Percentiles rank a stretch among this genome's conserved stretches.
These are phyloP conservation scores for Typhlomys cinereus DNA, from an alignment of 2,113 vertebrate genomes.

Conservation along the genomic window DNA sequence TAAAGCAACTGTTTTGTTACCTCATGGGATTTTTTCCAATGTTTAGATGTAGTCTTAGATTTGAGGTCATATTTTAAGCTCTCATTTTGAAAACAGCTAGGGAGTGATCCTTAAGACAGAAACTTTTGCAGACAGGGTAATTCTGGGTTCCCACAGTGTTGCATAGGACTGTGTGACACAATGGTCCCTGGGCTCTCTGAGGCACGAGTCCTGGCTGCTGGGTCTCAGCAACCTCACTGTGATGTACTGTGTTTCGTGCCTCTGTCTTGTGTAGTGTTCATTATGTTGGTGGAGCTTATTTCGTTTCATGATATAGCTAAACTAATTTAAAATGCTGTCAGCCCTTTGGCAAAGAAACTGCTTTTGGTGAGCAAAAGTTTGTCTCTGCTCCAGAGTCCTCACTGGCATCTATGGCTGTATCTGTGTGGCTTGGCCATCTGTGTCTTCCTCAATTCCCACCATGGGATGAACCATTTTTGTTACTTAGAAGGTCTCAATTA, in stretches of 20 bases:
- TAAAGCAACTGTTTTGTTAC: background rate
- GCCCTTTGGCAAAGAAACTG: conserved; percentile 63
- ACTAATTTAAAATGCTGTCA: conserved; percentile 7
- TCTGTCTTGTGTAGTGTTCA: conserved; percentile 64
- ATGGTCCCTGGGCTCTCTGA: background rate
- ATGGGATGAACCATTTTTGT: conserved; percentile 38
- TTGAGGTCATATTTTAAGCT: background rate
- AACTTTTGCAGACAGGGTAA: background rate
- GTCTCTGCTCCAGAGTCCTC: conserved; percentile 62
- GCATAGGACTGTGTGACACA: background rate
- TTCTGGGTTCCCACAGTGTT: conserved; percentile 14
- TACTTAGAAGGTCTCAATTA: conserved; percentile 38
- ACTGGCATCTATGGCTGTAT: conserved; percentile 35
- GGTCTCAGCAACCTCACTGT: background rate
- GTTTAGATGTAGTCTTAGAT: background rate
- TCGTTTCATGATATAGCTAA: conserved; percentile 40
- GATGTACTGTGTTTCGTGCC: conserved; percentile 63
- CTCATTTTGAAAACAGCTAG: background rate
- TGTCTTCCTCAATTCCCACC: conserved; percentile 64
- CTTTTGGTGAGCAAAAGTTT: conserved; percentile 67
- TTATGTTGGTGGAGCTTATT: conserved; percentile 40
- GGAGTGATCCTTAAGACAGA: background rate
- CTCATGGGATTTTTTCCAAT: background rate
- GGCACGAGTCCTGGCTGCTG: background rate
- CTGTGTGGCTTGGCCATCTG: conserved; percentile 74